phyloP scores from a whole-genome alignment of 2,888 invertebrate species.

The Ennomos quercinarius region DNA sequence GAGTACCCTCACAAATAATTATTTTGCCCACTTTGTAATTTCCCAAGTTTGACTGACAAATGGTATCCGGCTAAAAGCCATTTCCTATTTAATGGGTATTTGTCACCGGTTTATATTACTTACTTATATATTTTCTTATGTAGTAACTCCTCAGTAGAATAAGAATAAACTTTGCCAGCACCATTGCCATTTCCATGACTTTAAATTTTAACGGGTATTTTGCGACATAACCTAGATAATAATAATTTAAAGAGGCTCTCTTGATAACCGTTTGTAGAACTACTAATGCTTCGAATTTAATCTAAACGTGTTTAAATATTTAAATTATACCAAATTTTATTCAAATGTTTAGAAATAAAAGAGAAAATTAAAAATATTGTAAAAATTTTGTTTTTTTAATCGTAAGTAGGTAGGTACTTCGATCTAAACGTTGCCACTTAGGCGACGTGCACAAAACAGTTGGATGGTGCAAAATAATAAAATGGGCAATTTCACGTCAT shows the following conservation, averaged over 20 bases:
- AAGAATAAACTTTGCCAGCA: constrained; percentile 22
- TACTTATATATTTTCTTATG: constrained; percentile 5
- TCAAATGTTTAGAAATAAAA: constrained; percentile 10
- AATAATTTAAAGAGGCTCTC: constrained; percentile 33
- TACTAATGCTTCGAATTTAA: constrained; percentile 3
- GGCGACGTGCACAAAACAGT: too few species aligned
- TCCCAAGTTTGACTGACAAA: constrained; percentile 7
- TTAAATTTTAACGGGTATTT: constrained; percentile 23
- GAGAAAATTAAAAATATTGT: constrained; percentile 6
- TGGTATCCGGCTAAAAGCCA: constrained; percentile 21
- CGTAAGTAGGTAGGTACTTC: background rate
- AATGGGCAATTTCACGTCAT: too few species aligned
- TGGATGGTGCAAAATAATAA: too few species aligned
- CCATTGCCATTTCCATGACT: constrained; percentile 23
- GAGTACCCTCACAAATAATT: constrained; percentile 73
- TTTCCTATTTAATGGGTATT: constrained; percentile 27
- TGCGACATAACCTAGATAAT: constrained; percentile 9
- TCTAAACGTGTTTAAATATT: constrained; percentile 5
- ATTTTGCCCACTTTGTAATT: background rate
- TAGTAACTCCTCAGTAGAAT: constrained; percentile 25
- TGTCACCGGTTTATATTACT: background rate
- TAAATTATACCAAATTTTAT: constrained; percentile 11
- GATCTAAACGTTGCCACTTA: too few species aligned
- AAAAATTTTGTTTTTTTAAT: background rate
- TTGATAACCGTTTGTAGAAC: constrained; percentile 8